Evolutionary conservation across 2,113 vertebrate species (phyloP).

Genomic region (Serinus canaria): DNA sequence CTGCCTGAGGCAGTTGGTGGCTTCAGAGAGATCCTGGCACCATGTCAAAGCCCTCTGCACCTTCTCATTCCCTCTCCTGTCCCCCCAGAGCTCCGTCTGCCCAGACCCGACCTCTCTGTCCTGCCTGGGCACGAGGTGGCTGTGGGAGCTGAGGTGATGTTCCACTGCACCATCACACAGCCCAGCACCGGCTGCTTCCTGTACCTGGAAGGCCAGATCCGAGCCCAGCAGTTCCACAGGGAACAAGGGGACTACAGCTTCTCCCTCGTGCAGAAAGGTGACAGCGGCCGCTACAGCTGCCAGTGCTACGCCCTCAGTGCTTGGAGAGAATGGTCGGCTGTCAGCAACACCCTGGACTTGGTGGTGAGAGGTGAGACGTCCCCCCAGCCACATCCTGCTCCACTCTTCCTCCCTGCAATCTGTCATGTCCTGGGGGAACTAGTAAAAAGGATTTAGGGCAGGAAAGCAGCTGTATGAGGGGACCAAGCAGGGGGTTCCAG

Average conservation of each 20-base stretch:
- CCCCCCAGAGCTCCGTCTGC: background rate
- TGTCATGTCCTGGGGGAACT: background rate
- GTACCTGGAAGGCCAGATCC: background rate
- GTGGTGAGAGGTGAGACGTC: slow-evolving; percentile 19
- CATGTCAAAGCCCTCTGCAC: background rate
- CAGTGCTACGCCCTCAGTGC: background rate
- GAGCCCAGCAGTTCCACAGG: accelerated
- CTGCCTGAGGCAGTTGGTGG: background rate
- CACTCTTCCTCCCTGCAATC: background rate
- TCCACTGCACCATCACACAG: background rate
- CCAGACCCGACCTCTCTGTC: background rate
- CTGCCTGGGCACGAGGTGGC: background rate
- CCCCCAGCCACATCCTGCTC: background rate
- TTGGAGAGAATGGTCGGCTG: background rate
- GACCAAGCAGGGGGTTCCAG: background rate
- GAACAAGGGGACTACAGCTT: background rate
- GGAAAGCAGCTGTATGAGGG: background rate
- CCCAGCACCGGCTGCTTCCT: background rate
- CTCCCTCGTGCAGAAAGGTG: background rate
- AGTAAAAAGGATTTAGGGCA: background rate
- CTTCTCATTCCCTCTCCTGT: background rate
- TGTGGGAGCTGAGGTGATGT: background rate
- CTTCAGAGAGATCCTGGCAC: background rate
- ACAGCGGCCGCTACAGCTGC: slow-evolving; percentile 4
- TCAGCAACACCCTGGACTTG: background rate